Conservation (phyloP, 2,888 invertebrate species). For the Mesorhabditis belari region DNA sequence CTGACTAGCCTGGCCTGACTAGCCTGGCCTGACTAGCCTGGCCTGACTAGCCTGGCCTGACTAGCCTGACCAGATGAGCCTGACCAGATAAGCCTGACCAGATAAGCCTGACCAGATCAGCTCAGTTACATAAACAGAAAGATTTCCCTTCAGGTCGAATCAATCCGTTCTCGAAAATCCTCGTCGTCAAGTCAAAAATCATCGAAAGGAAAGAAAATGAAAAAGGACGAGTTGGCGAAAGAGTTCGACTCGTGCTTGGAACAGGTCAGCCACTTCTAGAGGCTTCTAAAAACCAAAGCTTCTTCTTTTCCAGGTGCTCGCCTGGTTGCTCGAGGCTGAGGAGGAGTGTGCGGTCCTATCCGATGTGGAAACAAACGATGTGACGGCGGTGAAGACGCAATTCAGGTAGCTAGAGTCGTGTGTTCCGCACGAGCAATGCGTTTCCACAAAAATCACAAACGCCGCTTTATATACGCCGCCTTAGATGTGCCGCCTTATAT, state of each 20-base stretch:
- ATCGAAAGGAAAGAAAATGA: slow-evolving; percentile 19
- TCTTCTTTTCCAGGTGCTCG: slow-evolving; percentile 64
- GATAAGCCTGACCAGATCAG: too few relatives aligned
- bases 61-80: neutral
- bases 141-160: neutral
- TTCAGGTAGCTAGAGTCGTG: neutral
- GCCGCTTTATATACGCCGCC: too few relatives aligned
- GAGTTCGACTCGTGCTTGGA: slow-evolving; percentile 48
- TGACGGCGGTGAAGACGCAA: slow-evolving; percentile 10
- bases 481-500: too few relatives aligned
- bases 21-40: too few relatives aligned
- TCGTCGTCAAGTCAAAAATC: slow-evolving; percentile 41
- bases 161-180: slow-evolving; percentile 39
- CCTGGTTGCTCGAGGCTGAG: slow-evolving; percentile 80
- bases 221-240: slow-evolving; percentile 37
- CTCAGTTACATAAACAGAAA: slow-evolving; percentile 39
- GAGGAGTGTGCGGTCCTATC: slow-evolving; percentile 63
- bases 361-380: slow-evolving; percentile 56
- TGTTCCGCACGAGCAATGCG: too few relatives aligned
- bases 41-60: too few relatives aligned
- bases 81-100: neutral
- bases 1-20: too few relatives aligned
- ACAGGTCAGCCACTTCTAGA: slow-evolving; percentile 16
- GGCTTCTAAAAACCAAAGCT: neutral
- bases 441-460: too few relatives aligned